These are phyloP conservation scores for Acrocephalus kingi DNA, from an alignment of 2,113 vertebrate species.

Conservation along the genomic window DNA sequence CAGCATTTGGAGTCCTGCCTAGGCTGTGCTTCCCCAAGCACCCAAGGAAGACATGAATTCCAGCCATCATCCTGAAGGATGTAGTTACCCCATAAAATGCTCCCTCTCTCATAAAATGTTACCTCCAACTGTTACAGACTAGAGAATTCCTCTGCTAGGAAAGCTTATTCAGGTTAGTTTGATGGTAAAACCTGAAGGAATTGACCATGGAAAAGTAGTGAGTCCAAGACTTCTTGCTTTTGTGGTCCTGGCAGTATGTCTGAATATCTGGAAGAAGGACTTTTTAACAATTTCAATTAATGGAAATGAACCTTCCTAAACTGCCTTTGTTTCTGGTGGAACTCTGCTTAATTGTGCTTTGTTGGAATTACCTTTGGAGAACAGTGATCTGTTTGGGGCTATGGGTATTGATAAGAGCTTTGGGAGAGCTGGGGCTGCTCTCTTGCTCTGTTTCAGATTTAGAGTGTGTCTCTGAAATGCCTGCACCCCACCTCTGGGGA, in stretches of 20 bases:
- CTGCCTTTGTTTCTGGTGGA: neutral
- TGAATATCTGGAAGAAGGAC: neutral
- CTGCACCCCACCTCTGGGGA: neutral
- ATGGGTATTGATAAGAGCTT: neutral
- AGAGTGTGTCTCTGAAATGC: neutral
- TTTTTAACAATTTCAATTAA: neutral
- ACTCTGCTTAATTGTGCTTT: neutral
- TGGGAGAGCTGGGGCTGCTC: neutral
- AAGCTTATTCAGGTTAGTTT: neutral
- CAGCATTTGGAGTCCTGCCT: neutral
- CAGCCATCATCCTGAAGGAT: neutral
- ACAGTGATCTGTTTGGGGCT: neutral
- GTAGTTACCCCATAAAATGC: neutral
- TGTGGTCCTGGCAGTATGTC: neutral
- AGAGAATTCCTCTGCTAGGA: neutral
- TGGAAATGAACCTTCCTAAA: neutral
- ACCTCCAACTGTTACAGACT: neutral
- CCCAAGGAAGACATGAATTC: neutral
- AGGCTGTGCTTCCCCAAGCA: neutral
- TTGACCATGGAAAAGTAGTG: neutral
- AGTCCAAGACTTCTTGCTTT: neutral
- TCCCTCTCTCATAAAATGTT: neutral
- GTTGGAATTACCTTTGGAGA: neutral
- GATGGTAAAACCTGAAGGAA: neutral
- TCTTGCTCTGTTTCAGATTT: neutral